Percentiles rank a stretch among this genome's conserved stretches.
Conservation (phyloP, 2,888 invertebrate species). For the Calameuta filiformis region DNA sequence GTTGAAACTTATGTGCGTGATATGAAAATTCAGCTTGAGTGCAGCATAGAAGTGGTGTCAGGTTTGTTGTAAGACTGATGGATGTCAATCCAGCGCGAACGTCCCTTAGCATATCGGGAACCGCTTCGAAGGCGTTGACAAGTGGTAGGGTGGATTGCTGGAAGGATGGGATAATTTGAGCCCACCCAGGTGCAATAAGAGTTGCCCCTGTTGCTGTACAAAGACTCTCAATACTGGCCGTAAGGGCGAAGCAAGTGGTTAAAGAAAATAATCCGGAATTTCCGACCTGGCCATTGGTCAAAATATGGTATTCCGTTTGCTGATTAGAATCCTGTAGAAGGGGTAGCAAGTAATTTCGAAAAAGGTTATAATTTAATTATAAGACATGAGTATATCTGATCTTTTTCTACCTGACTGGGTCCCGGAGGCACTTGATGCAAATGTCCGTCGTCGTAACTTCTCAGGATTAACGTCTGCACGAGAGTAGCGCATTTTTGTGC, state of each 20-base stretch:
- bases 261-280: constrained; percentile 8
- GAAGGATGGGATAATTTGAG: constrained; percentile 15
- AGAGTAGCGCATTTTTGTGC: constrained; percentile 5
- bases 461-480: background rate
- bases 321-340: background rate
- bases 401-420: background rate
- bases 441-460: background rate
- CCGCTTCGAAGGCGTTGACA: constrained; percentile 25
- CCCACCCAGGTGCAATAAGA: background rate
- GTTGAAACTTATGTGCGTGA: constrained; percentile 7
- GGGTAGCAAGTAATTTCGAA: background rate
- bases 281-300: constrained; percentile 8
- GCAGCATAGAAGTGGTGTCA: constrained; percentile 12
- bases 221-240: background rate
- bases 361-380: background rate
- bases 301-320: constrained; percentile 11
- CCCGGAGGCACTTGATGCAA: background rate
- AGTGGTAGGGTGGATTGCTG: constrained; percentile 11
- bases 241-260: constrained; percentile 20
- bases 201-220: background rate
- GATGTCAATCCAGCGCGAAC: constrained; percentile 14
- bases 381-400: background rate
- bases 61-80: constrained; percentile 4
- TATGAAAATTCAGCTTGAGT: constrained; percentile 20
- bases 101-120: constrained; percentile 25